Percentiles rank a stretch among this genome's conserved stretches.
Conservation (phyloP, 2,113 vertebrate species). For the Oreocharis arfaki region DNA sequence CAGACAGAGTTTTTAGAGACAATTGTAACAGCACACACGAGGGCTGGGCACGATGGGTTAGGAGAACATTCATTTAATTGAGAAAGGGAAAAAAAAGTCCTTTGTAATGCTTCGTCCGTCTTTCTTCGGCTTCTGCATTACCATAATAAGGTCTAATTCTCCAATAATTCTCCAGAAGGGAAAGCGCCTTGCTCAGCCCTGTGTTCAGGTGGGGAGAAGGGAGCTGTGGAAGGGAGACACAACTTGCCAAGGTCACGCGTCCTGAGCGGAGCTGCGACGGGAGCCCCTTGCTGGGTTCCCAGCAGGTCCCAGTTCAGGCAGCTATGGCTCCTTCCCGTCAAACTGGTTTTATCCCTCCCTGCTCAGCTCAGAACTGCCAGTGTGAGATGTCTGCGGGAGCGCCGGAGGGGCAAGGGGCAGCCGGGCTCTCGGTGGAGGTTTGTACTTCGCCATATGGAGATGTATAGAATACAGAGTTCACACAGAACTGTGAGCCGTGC, state of each 20-base stretch:
- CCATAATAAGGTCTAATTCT: background rate
- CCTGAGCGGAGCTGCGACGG: fast-evolving
- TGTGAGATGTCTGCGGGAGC: background rate
- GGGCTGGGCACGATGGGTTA: background rate
- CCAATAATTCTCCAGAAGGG: background rate
- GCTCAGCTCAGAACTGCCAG: background rate
- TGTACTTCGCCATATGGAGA: background rate
- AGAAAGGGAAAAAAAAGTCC: background rate
- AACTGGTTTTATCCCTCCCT: background rate
- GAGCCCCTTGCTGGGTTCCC: background rate
- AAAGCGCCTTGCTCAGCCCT: background rate
- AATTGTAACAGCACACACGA: slow-evolving; percentile 36
- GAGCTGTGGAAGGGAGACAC: background rate
- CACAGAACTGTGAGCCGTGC: background rate
- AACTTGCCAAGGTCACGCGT: fast-evolving
- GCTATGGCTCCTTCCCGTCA: background rate
- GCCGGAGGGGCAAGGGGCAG: background rate
- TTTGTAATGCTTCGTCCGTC: background rate
- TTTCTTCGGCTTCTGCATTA: background rate
- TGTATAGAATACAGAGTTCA: background rate
- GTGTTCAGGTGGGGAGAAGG: background rate
- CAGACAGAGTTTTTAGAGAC: slow-evolving; percentile 58
- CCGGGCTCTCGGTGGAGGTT: fast-evolving
- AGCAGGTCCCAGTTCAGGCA: background rate
- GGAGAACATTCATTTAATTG: slow-evolving; percentile 41